Conservation (phyloP, 2,888 invertebrate species). For the Hypselothyrea guttata region DNA sequence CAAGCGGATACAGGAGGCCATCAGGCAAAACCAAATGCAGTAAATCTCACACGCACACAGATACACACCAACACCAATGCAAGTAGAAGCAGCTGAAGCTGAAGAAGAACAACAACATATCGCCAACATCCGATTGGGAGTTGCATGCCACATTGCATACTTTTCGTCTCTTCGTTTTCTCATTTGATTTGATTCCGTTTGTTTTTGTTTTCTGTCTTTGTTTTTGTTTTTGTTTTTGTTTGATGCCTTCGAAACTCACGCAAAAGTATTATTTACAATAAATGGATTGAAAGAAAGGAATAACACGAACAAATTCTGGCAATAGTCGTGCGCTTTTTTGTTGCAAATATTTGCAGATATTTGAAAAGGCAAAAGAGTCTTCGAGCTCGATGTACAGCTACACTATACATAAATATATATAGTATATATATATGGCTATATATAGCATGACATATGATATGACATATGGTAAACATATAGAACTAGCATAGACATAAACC, state of each 20-base stretch:
- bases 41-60: slow-evolving; percentile 32
- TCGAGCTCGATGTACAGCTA: slow-evolving; percentile 61
- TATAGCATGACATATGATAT: slow-evolving; percentile 38
- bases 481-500: slow-evolving; percentile 45
- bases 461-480: slow-evolving; percentile 38
- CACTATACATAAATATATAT: slow-evolving; percentile 43
- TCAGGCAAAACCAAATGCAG: slow-evolving; percentile 49
- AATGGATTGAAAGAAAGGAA: slow-evolving; percentile 14
- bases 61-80: slow-evolving; percentile 23
- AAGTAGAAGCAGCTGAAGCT: slow-evolving; percentile 8
- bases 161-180: not conserved
- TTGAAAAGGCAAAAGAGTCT: slow-evolving; percentile 41
- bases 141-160: slow-evolving; percentile 20
- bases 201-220: no score
- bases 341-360: slow-evolving; percentile 47
- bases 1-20: slow-evolving; percentile 63
- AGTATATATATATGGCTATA: not conserved
- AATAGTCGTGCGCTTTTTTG: slow-evolving; percentile 50
- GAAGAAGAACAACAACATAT: slow-evolving; percentile 37
- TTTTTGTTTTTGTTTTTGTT: no score
- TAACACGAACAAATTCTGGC: slow-evolving; percentile 19
- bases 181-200: slow-evolving; percentile 32
- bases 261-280: slow-evolving; percentile 67
- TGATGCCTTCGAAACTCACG: slow-evolving; percentile 41
- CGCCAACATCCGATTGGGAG: slow-evolving; percentile 27